Percentiles rank a stretch among this genome's conserved stretches.
Evolutionary conservation across 2,113 vertebrate species (phyloP).

Genomic region (Tretioscincus oriximinensis): DNA sequence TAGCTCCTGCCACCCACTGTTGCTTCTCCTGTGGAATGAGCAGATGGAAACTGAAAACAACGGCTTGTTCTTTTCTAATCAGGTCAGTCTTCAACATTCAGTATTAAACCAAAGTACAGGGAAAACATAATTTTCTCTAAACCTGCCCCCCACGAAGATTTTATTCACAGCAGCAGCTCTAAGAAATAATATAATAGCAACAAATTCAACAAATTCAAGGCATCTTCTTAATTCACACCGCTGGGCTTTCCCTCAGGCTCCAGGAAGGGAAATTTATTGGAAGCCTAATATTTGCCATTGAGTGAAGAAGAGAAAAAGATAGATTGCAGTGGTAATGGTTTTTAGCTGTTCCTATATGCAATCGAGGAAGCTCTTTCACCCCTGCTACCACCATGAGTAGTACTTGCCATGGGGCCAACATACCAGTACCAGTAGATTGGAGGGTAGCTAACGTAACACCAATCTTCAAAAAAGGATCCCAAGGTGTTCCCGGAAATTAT

Average conservation of each 20-base stretch:
- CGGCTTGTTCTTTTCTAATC: conserved; percentile 46
- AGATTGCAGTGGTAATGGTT: too few species aligned
- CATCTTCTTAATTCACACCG: conserved; percentile 43
- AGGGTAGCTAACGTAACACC: too few species aligned
- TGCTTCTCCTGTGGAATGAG: conserved; percentile 19
- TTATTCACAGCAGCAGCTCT: conserved; percentile 31
- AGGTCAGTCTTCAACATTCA: conserved; percentile 32
- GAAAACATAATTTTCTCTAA: conserved; percentile 34
- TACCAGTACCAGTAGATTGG: too few species aligned
- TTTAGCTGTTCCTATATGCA: too few species aligned
- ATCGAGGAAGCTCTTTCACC: too few species aligned
- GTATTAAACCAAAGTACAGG: conserved; percentile 20
- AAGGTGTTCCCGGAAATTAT: too few species aligned
- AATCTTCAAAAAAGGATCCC: too few species aligned
- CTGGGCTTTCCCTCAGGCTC: conserved; percentile 44
- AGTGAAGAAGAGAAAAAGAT: too few species aligned
- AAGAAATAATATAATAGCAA: conserved; percentile 45
- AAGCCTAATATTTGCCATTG: background rate
- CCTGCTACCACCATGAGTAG: too few species aligned
- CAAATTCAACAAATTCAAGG: conserved; percentile 44
- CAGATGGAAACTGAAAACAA: conserved; percentile 41
- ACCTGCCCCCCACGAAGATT: conserved; percentile 34
- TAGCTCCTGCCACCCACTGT: conserved; percentile 40
- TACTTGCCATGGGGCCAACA: too few species aligned
- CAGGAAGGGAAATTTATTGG: conserved; percentile 52